Percentiles rank a stretch among this genome's conserved stretches.
phyloP scores from a whole-genome alignment of 2,888 invertebrate species.

The Drosophila anomelani region DNA sequence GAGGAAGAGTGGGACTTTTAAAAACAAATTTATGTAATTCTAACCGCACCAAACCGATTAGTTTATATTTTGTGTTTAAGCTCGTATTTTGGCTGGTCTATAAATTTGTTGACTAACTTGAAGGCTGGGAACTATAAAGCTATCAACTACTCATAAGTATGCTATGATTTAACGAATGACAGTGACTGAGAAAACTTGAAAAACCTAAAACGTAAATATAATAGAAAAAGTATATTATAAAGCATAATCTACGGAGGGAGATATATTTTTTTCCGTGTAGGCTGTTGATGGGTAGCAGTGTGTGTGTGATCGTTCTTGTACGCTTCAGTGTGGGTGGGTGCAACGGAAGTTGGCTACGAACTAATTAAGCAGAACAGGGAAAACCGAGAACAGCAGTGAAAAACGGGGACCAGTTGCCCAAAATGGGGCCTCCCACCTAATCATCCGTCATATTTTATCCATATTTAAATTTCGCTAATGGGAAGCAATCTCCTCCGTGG shows the following conservation, averaged over 20 bases:
- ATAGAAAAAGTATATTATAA: neutral
- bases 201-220: no score
- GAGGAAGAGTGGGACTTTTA: neutral
- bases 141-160: no score
- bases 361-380: conserved; percentile 64
- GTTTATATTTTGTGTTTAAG: neutral
- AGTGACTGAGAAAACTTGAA: no score
- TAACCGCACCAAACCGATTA: neutral
- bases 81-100: neutral
- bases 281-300: conserved; percentile 49
- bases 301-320: conserved; percentile 25
- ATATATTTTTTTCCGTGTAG: conserved; percentile 15
- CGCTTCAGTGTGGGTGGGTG: conserved; percentile 20
- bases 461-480: conserved; percentile 13
- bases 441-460: conserved; percentile 7
- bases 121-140: neutral
- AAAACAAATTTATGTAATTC: neutral
- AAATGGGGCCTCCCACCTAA: conserved; percentile 20
- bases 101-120: neutral
- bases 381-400: conserved; percentile 13
- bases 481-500: conserved; percentile 15
- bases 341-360: conserved; percentile 70
- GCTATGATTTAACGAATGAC: no score
- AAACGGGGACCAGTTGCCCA: conserved; percentile 20
- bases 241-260: neutral